phyloP scores from a whole-genome alignment of 2,113 vertebrate species.

The Mormyrus lacerda region DNA sequence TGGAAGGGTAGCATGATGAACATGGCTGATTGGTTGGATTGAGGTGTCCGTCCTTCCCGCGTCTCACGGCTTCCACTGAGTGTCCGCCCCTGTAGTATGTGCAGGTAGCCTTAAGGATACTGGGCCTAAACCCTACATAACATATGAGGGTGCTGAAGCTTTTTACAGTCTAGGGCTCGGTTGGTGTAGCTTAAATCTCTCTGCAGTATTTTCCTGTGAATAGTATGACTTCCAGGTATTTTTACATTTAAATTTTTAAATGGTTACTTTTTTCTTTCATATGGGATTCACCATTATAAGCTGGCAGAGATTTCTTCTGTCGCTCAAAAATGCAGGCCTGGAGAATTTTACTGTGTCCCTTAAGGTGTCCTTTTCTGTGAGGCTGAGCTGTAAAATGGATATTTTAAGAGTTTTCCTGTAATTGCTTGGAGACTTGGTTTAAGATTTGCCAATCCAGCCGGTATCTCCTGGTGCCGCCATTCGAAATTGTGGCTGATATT shows the following conservation, averaged over 20 bases:
- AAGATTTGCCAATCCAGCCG: conserved; percentile 26
- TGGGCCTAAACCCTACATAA: background rate
- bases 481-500: conserved; percentile 29
- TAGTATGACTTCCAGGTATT: background rate
- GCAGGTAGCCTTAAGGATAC: background rate
- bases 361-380: conserved; percentile 36
- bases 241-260: background rate
- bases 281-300: conserved; percentile 19
- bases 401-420: conserved; percentile 40
- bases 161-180: background rate
- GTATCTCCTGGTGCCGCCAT: conserved; percentile 20
- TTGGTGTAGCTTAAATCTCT: background rate
- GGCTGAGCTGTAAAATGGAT: conserved; percentile 37
- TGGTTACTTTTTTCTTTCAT: background rate
- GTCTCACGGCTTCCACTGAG: background rate
- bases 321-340: background rate
- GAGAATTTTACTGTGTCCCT: conserved; percentile 17
- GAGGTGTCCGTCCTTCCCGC: background rate
- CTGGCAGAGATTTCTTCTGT: background rate
- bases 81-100: background rate
- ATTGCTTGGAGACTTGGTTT: conserved; percentile 44
- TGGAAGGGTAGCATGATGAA: background rate
- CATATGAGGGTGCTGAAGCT: background rate
- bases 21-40: background rate
- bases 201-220: background rate